Evolutionary conservation across 2,797 vertebrate species (phyloP), one percentile per base, ranked within the genome.

Genomic region (Fringilla coelebs): DNA sequence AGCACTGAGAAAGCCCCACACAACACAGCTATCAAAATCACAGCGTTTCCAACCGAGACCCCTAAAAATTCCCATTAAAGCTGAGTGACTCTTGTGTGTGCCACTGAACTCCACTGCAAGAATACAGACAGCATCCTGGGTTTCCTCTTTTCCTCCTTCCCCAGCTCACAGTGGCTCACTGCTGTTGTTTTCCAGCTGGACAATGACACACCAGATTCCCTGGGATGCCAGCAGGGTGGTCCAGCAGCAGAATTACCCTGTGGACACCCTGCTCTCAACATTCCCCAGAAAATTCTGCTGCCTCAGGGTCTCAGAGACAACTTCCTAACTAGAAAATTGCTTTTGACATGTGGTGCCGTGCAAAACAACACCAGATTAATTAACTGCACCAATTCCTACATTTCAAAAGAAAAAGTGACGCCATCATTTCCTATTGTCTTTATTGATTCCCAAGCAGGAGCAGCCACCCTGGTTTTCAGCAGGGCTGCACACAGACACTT

Each of bases 61-160:
- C 67, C 41, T 91, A 86, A 85, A 96, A 90, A 73, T 71, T 73
- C 84, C 81, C 55, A 81, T 73, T 88, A 83, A 96, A 71, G 43
- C 61, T 63, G 67, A 63, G 62, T 38, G 71, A 51, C 49, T 78
- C 87, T 45, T 41, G 81, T 21, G 65, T 75, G 71, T 51, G 58
- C 41, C 83, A 74, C 25, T 17, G 43, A 80, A 65, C 34, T 70
- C 24, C 26, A 60, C 32, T 16, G 46, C 36, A 76, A 34, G 48
- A 86, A 82, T 0, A 45, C 0, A 89, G 46, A 11, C 6, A 67
- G 5, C 18, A 45, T 32, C 54, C 57, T 26, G 22, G 2, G 18
- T 36, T 77, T 67, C 48, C 57, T 67, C 70, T 51, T 66, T 45
- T 18, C 40, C 58, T 51, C 40, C 72, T 29, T 32, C 22, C 24